Base-by-base conservation (phyloP, 2,113 vertebrate genomes). In the Orycteropus afer region DNA sequence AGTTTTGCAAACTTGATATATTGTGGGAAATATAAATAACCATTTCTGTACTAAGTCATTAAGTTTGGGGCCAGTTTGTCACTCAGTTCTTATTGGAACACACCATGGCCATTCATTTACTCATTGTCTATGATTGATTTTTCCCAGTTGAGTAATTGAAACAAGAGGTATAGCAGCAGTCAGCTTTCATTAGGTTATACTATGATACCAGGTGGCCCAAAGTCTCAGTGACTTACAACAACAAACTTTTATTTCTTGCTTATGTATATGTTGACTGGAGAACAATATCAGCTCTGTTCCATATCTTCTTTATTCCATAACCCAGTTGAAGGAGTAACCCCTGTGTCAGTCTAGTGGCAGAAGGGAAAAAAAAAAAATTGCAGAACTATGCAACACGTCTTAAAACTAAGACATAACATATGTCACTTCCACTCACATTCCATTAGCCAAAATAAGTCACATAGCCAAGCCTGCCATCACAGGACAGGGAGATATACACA, bases 1-100 rank as follows among this genome's bases (percentile, higher is more conserved):
- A 89, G 5, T 20, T 25, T 32, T 74, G 27, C 65, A 29, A 53
- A 73, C 37, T 55, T 73, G 53, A 95, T 85, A 74, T 57, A 65
- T 73, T 77, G 22, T 76, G 34, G 93, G 25, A n/a, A n/a, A n/a
- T n/a, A n/a, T 34, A 93, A 85, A 90, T 65, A 87, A 95, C 29
- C 84, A 51, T 49, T 74, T 17, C 45, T 74, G 15, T 73, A 12
- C 42, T 65, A 47, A n/a, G n/a, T 11, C 40, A 74, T 11, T 57
- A 49, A 23, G 23, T 71, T 84, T 78, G 22, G n/a, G 29, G 29
- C 34, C 40, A 7, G 25, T 27, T 74, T 86, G 67, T 89, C 79
- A n/a, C 23, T 92, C 25, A 47, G n/a, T n/a, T n/a, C n/a, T n/a
- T n/a, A n/a, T n/a, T n/a, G n/a, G n/a, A n/a, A n/a, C n/a, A n/a